Percentiles rank a stretch among this genome's conserved stretches.
Conservation (phyloP, 2,888 invertebrate species). For the Spodoptera exigua region DNA sequence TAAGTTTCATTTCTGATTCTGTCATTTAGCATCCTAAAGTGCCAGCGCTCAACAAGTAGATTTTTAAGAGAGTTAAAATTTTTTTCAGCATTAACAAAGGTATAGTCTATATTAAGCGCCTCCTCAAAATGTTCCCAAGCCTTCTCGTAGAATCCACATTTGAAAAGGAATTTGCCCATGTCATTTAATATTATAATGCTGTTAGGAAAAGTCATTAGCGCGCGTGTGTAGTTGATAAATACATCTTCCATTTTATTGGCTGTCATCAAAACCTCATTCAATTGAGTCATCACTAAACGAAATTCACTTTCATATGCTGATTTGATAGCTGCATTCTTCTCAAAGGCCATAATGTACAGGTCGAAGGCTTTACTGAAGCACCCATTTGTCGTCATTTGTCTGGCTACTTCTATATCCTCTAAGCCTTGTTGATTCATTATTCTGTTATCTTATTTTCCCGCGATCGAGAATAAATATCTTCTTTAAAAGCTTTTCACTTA, state of each 20-base stretch:
- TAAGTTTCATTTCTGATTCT: slow-evolving; percentile 91
- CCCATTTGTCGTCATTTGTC: slow-evolving; percentile 64
- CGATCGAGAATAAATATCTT: neutral
- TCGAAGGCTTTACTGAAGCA: slow-evolving; percentile 74
- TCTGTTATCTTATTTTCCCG: neutral
- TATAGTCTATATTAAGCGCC: slow-evolving; percentile 83
- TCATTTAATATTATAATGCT: slow-evolving; percentile 75
- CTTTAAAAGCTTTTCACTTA: neutral
- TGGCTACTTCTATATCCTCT: slow-evolving; percentile 68
- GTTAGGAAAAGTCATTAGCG: slow-evolving; percentile 69
- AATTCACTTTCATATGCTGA: slow-evolving; percentile 70
- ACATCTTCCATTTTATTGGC: slow-evolving; percentile 72
- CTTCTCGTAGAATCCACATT: slow-evolving; percentile 87
- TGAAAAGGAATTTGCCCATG: slow-evolving; percentile 81
- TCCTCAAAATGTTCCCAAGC: slow-evolving; percentile 89
- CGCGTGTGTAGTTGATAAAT: slow-evolving; percentile 73
- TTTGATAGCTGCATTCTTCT: slow-evolving; percentile 65
- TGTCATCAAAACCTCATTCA: slow-evolving; percentile 65
- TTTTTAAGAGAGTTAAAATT: slow-evolving; percentile 92
- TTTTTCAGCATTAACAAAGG: slow-evolving; percentile 90
- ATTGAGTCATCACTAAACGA: slow-evolving; percentile 63
- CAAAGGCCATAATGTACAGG: slow-evolving; percentile 72
- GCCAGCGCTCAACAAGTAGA: slow-evolving; percentile 93
- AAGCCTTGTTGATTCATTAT: slow-evolving; percentile 65
- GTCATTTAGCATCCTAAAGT: slow-evolving; percentile 95